A percentile compares a stretch with the other conserved stretches of the same genome.
Conservation (phyloP, 2,888 invertebrate species). For the Acanthococcus lagerstroemiae region DNA sequence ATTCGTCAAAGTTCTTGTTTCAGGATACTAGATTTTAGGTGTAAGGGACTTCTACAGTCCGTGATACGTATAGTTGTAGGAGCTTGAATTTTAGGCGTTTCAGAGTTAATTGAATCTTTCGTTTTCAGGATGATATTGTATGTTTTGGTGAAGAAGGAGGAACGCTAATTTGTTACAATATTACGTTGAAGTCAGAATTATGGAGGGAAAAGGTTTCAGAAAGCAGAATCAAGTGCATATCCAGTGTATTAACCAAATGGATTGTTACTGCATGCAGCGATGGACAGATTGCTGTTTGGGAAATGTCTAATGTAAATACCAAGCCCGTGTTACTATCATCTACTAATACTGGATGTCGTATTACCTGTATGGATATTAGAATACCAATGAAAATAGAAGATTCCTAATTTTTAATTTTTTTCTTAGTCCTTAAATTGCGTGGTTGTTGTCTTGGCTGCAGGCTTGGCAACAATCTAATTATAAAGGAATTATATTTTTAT, state of each 20-base stretch:
- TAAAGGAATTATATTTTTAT: too few relatives aligned
- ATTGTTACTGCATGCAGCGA: slow-evolving; percentile 65
- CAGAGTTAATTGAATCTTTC: slow-evolving; percentile 24
- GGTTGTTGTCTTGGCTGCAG: too few relatives aligned
- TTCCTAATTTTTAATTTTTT: neutral
- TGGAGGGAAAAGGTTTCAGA: slow-evolving; percentile 49
- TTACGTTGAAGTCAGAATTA: slow-evolving; percentile 44
- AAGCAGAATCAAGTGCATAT: slow-evolving; percentile 58
- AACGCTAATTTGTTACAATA: slow-evolving; percentile 50
- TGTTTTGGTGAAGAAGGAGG: slow-evolving; percentile 68
- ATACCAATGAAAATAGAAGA: slow-evolving; percentile 13
- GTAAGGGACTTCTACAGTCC: too few relatives aligned
- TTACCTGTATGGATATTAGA: slow-evolving; percentile 31
- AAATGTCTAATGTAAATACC: slow-evolving; percentile 6
- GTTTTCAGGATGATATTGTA: slow-evolving; percentile 47
- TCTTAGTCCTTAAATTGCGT: too few relatives aligned
- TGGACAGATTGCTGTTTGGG: slow-evolving; percentile 44
- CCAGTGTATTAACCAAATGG: slow-evolving; percentile 46
- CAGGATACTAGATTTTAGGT: too few relatives aligned
- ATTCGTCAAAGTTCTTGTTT: too few relatives aligned
- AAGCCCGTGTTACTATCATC: slow-evolving; percentile 26
- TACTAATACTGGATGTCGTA: slow-evolving; percentile 27
- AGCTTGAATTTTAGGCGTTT: too few relatives aligned
- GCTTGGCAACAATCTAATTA: too few relatives aligned
- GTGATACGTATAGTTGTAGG: too few relatives aligned